phyloP scores from a whole-genome alignment of 2,888 invertebrate genomes.

The Conops quadrifasciatus region DNA sequence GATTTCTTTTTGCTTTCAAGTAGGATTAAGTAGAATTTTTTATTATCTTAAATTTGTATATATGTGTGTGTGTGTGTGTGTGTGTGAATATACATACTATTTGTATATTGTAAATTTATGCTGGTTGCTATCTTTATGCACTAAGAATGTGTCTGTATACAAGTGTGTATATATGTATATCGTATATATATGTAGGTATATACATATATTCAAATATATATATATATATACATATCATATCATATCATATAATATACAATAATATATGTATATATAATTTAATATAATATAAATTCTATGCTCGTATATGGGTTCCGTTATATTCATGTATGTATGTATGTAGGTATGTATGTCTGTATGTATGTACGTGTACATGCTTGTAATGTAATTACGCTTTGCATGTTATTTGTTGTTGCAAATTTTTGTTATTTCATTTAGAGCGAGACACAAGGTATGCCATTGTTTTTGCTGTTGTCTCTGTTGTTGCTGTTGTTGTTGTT shows the following conservation, averaged over 20 bases:
- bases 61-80: conserved; percentile 5
- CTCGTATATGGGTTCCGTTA: conserved; percentile 10
- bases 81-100: neutral
- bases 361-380: neutral
- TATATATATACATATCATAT: conserved; percentile 14
- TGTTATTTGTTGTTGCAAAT: conserved; percentile 44
- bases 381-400: conserved; percentile 52
- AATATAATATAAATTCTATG: conserved; percentile 17
- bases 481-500: conserved; percentile 10
- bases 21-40: neutral
- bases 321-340: no score
- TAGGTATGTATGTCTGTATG: no score
- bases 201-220: neutral
- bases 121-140: no score
- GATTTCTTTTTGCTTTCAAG: conserved; percentile 28
- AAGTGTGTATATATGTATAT: neutral
- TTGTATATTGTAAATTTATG: no score
- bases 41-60: conserved; percentile 12
- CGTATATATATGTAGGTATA: conserved; percentile 8
- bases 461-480: neutral
- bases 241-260: conserved; percentile 1
- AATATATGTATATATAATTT: no score
- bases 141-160: neutral
- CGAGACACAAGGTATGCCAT: neutral
- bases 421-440: conserved; percentile 49